Evolutionary conservation across 35 echinoderm and acorn worm genomes (phyloP).

Genomic region (Ptychodera flava): DNA sequence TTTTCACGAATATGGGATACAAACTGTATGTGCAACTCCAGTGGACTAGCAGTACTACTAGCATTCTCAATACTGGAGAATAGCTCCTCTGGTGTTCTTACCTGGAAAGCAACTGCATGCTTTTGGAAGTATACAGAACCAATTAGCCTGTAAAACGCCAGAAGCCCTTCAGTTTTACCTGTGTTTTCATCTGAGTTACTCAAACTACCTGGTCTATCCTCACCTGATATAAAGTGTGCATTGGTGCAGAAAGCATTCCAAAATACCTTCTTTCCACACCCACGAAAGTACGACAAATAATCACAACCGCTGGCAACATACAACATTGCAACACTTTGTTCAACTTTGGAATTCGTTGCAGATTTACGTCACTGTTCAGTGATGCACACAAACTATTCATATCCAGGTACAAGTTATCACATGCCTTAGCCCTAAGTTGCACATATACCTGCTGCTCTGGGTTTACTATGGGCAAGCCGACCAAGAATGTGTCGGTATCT

Average conservation of each 20-base stretch:
- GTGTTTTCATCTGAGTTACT: not conserved
- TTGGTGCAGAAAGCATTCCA: conserved; percentile 31
- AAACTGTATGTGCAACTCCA: conserved; percentile 21
- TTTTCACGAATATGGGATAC: conserved; percentile 24
- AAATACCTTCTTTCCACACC: conserved; percentile 35
- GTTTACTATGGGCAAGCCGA: conserved; percentile 14
- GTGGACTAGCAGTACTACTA: not conserved
- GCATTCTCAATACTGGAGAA: not conserved
- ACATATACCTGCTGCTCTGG: conserved; percentile 14
- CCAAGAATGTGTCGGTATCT: conserved; percentile 32
- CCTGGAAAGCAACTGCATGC: conserved; percentile 27
- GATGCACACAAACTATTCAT: conserved; percentile 20
- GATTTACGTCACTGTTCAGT: not conserved
- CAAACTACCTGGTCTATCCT: conserved; percentile 1
- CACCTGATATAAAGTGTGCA: conserved; percentile 27
- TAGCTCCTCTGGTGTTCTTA: conserved; percentile 25
- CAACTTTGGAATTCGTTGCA: conserved; percentile 25
- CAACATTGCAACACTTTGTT: conserved; percentile 29
- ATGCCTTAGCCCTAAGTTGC: conserved; percentile 17
- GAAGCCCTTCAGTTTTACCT: not conserved
- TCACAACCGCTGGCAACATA: conserved; percentile 59
- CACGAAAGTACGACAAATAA: conserved; percentile 58
- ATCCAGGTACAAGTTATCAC: conserved; percentile 34
- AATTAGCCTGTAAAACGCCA: conserved; percentile 36
- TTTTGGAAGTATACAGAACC: conserved; percentile 41